These are phyloP conservation scores for Alectura lathami DNA, from an alignment of 2,113 vertebrate genomes.

Conservation along the genomic window DNA sequence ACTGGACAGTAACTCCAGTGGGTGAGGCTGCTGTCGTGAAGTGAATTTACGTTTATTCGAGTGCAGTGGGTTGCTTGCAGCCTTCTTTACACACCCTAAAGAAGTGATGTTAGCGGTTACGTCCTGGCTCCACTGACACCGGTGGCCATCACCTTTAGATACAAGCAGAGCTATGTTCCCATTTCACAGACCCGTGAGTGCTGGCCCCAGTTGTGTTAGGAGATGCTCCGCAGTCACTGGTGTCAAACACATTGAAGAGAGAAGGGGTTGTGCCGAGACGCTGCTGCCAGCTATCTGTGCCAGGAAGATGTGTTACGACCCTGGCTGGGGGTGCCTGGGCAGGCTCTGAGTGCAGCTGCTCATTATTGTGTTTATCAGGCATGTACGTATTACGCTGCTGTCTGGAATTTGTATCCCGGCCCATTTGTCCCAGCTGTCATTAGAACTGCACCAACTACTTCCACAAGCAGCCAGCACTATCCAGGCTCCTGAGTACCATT, in stretches of 20 bases:
- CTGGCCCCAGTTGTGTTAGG: neutral
- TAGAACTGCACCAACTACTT: neutral
- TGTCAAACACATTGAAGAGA: neutral
- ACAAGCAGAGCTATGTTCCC: neutral
- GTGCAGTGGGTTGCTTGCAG: neutral
- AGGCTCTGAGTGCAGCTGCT: neutral
- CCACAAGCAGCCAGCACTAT: neutral
- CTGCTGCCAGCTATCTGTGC: neutral
- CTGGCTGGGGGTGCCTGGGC: neutral
- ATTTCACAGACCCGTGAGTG: neutral
- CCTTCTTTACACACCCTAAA: neutral
- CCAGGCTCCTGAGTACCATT: neutral
- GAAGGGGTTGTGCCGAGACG: neutral
- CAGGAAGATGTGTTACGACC: neutral
- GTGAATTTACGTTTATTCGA: neutral
- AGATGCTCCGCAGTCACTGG: neutral
- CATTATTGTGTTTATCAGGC: rapidly evolving
- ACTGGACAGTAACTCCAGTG: rapidly evolving
- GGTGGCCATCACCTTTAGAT: neutral
- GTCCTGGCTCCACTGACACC: neutral
- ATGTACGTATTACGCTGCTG: neutral
- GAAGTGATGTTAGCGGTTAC: neutral
- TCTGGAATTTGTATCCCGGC: neutral
- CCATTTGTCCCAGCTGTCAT: neutral
- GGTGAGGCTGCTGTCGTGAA: neutral